These are phyloP conservation scores for Lapara coniferarum DNA, from an alignment of 2,888 invertebrate species.

Conservation along the genomic window DNA sequence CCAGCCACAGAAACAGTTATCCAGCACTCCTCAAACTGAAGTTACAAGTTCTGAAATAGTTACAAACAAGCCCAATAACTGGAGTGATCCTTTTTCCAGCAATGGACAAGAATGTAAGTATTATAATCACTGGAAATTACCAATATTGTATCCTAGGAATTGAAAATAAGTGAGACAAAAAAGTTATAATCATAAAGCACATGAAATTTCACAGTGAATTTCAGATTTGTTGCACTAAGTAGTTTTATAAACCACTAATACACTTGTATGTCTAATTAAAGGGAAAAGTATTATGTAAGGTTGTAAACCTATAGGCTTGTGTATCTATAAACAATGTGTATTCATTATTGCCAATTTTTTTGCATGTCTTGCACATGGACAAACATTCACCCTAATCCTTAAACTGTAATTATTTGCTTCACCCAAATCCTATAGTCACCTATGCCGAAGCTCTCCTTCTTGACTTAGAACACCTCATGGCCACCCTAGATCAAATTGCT, in stretches of 20 bases:
- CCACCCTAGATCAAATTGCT: constrained; percentile 83
- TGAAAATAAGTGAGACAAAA: not conserved
- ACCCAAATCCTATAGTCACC: constrained; percentile 74
- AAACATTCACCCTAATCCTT: constrained; percentile 52
- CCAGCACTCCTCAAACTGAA: constrained; percentile 43
- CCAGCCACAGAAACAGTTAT: constrained; percentile 89
- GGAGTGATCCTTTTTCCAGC: constrained; percentile 73
- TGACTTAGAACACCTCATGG: constrained; percentile 83
- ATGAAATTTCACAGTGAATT: constrained; percentile 13
- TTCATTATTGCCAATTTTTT: constrained; percentile 54
- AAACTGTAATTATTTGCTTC: constrained; percentile 64
- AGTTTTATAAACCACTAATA: constrained; percentile 25
- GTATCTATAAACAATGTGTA: constrained; percentile 48
- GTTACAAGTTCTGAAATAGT: constrained; percentile 50
- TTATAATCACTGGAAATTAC: not conserved
- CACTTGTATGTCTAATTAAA: constrained; percentile 23
- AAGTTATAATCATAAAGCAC: constrained; percentile 5
- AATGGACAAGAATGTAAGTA: constrained; percentile 80
- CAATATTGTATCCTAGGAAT: not conserved
- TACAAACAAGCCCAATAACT: constrained; percentile 52
- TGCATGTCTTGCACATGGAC: constrained; percentile 84
- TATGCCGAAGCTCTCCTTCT: constrained; percentile 82
- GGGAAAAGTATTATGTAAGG: not conserved
- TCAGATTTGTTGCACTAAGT: constrained; percentile 16
- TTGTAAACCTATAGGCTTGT: constrained; percentile 32